Conservation (phyloP, 2,113 vertebrate species). For the Barnardius zonarius region DNA sequence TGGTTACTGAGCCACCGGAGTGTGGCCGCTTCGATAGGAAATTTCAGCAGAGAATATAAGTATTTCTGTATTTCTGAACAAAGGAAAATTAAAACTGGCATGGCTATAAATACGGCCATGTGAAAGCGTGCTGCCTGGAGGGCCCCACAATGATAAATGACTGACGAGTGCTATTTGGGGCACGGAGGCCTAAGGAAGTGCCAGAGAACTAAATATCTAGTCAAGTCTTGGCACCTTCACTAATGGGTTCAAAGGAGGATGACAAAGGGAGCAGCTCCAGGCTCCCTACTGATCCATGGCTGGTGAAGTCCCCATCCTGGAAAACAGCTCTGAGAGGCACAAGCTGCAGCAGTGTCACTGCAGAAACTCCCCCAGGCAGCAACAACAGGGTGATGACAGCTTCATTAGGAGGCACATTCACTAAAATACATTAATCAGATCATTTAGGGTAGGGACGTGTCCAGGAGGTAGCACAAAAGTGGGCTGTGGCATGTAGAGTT, state of each 20-base stretch:
- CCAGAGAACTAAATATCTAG: neutral
- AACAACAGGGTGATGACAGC: accelerated
- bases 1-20: neutral
- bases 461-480: neutral
- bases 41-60: neutral
- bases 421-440: neutral
- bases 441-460: neutral
- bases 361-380: neutral
- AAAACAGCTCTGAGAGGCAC: neutral
- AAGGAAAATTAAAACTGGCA: slow-evolving; percentile 9
- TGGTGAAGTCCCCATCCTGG: neutral
- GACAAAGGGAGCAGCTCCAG: neutral
- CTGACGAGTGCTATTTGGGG: slow-evolving; percentile 47
- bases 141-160: neutral
- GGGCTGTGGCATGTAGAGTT: no score
- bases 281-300: neutral
- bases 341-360: neutral
- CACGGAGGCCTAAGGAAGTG: neutral
- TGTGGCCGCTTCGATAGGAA: neutral
- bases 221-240: neutral
- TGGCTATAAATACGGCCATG: slow-evolving; percentile 26
- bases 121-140: neutral
- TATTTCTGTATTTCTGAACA: neutral
- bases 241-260: slow-evolving; percentile 9
- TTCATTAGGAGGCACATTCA: neutral